Percentiles rank a stretch among this genome's conserved stretches.
These are phyloP conservation scores for Egretta garzetta DNA, from an alignment of 2,113 vertebrate genomes.

Conservation along the genomic window DNA sequence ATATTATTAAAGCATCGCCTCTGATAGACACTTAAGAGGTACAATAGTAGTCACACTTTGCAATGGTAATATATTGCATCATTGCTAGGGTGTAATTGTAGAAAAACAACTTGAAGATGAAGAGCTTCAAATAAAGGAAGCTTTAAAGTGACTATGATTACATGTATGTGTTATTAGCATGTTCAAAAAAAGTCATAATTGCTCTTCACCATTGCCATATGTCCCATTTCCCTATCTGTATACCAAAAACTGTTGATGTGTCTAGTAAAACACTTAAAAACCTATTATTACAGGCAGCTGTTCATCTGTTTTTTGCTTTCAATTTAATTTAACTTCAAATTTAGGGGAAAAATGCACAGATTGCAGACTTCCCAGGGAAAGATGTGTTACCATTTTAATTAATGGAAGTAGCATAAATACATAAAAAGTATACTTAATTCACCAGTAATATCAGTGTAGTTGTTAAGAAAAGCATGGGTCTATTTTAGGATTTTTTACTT, in stretches of 20 bases:
- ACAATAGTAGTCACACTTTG: constrained; percentile 19
- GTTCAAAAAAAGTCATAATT: constrained; percentile 39
- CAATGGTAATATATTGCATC: constrained; percentile 16
- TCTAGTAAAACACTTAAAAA: constrained; percentile 21
- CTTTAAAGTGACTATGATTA: constrained; percentile 37
- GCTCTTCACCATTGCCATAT: constrained; percentile 10
- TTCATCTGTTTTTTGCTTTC: constrained; percentile 5
- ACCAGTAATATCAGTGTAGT: neutral
- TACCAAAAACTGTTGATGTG: neutral
- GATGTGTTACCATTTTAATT: neutral
- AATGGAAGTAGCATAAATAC: neutral
- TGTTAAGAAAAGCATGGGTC: neutral
- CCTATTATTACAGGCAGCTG: constrained; percentile 31
- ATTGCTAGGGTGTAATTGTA: constrained; percentile 4
- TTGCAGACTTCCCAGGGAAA: neutral
- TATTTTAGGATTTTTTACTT: neutral
- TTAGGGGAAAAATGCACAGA: neutral
- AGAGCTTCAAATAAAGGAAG: constrained; percentile 14
- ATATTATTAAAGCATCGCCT: constrained; percentile 54
- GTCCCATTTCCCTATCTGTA: constrained; percentile 9
- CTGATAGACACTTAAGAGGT: constrained; percentile 46
- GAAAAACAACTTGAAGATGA: constrained; percentile 41
- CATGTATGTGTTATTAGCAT: neutral
- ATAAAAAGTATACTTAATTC: neutral
- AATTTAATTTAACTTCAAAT: constrained; percentile 23